Conservation (phyloP, 2,113 vertebrate species). For the Platycercus adscitus region DNA sequence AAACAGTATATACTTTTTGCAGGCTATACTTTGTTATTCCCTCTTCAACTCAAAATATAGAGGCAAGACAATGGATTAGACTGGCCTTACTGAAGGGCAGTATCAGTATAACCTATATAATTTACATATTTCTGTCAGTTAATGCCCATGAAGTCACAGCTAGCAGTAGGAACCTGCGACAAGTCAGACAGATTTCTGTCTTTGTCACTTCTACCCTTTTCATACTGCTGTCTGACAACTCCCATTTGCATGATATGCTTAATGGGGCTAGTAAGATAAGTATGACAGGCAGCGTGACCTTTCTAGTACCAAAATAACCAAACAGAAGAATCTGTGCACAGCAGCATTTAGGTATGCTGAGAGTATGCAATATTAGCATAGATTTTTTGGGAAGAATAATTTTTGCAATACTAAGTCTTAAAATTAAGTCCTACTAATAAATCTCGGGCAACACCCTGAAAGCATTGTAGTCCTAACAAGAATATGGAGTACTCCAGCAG, state of each 20-base stretch:
- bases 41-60: not conserved
- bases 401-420: not conserved
- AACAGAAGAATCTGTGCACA: conserved; percentile 8
- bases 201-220: conserved; percentile 47
- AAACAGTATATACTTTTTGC: not conserved
- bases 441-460: not conserved
- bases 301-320: conserved; percentile 45
- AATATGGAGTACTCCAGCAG: not conserved
- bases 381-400: not conserved
- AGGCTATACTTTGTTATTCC: not conserved
- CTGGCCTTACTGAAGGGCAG: not conserved
- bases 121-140: not conserved
- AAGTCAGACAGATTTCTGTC: conserved; percentile 1
- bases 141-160: not conserved
- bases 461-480: not conserved
- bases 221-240: conserved; percentile 49
- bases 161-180: not conserved
- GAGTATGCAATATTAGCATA: not conserved
- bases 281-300: conserved; percentile 52
- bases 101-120: not conserved
- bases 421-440: conserved; percentile 1
- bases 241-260: conserved; percentile 47
- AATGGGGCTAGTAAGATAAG: conserved; percentile 22
- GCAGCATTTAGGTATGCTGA: not conserved
- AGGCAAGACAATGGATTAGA: not conserved